These are phyloP conservation scores for Chaetorhynchus papuensis DNA, from an alignment of 2,113 vertebrate species.

Conservation along the genomic window DNA sequence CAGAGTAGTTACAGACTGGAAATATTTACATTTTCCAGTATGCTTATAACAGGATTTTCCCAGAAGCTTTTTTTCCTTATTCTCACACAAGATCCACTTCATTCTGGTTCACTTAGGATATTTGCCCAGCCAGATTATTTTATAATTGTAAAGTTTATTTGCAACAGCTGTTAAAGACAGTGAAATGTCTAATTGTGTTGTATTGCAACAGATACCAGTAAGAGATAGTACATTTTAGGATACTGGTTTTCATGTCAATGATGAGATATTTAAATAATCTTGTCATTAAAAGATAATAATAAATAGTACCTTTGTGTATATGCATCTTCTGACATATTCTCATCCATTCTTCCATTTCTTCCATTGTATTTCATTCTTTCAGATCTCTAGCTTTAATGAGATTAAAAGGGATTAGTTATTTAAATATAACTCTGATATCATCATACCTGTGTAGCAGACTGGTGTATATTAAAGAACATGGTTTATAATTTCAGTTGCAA, in stretches of 20 bases:
- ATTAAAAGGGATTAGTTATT: not conserved
- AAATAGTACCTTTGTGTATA: not conserved
- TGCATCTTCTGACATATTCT: not conserved
- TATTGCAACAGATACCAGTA: not conserved
- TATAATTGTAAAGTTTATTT: not conserved
- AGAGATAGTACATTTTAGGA: not conserved
- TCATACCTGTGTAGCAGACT: not conserved
- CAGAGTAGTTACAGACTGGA: not conserved
- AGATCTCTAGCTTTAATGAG: constrained; percentile 18
- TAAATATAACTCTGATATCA: constrained; percentile 2
- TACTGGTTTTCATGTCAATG: not conserved
- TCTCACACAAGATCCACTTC: not conserved
- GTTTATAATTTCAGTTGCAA: not conserved
- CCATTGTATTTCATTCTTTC: constrained; percentile 30
- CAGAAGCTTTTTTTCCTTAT: not conserved
- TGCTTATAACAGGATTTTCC: not conserved
- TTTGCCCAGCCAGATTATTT: not conserved
- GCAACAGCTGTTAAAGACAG: not conserved
- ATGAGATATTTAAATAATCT: not conserved
- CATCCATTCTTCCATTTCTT: not conserved
- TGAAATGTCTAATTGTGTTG: not conserved
- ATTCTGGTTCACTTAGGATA: not conserved
- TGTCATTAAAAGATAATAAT: not conserved
- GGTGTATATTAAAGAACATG: not conserved
- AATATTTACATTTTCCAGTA: not conserved